Conservation (phyloP, 2,888 invertebrate genomes). For the Oligia fasciuncula region DNA sequence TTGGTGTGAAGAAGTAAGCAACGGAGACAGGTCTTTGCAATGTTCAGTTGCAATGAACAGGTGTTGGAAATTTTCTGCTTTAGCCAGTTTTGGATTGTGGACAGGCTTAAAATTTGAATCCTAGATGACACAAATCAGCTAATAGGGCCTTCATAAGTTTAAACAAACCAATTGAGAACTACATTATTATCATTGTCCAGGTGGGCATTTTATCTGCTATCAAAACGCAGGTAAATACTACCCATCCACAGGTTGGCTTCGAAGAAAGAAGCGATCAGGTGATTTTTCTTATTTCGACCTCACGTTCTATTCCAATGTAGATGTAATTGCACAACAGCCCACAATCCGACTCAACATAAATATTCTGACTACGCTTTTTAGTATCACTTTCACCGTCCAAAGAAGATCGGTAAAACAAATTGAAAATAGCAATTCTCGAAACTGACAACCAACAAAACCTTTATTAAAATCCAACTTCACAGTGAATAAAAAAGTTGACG, state of each 20-base stretch:
- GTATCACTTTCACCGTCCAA: slow-evolving; percentile 47
- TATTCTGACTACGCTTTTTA: slow-evolving; percentile 23
- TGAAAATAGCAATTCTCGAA: slow-evolving; percentile 51
- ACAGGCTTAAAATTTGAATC: not conserved
- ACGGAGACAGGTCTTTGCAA: not conserved
- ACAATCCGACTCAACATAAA: slow-evolving; percentile 7
- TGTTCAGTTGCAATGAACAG: not conserved
- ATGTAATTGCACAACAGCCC: not conserved
- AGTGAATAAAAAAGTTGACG: slow-evolving; percentile 49
- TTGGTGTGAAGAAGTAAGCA: not conserved
- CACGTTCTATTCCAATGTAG: not conserved
- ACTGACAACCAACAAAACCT: slow-evolving; percentile 50
- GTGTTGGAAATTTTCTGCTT: not conserved
- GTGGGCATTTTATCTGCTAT: not conserved
- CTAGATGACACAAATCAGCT: not conserved
- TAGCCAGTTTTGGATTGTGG: not conserved
- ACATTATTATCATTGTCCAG: not conserved
- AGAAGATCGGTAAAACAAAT: slow-evolving; percentile 50
- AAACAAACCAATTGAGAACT: not conserved
- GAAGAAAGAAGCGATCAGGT: not conserved
- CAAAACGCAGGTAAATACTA: not conserved
- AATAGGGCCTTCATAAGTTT: not conserved
- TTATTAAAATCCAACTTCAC: slow-evolving; percentile 62
- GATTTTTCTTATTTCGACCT: not conserved
- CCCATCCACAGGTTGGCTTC: not conserved